Conservation (phyloP, 2,797 vertebrate genomes). For the Avahi laniger region DNA sequence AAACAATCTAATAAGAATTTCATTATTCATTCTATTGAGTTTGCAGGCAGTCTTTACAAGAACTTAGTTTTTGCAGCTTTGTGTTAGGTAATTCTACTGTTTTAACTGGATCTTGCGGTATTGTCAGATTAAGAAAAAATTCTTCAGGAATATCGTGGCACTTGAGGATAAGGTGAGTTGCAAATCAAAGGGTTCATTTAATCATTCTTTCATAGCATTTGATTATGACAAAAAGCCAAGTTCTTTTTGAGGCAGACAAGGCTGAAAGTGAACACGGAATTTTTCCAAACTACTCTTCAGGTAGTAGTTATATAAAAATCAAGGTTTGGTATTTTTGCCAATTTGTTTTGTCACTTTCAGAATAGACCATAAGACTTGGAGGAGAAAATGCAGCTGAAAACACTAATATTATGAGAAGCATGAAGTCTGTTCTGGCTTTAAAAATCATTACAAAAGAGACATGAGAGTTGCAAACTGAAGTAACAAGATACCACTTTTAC, state of each 20-base stretch:
- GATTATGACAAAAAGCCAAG: conserved; percentile 56
- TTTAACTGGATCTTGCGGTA: conserved; percentile 35
- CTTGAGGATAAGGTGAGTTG: conserved; percentile 57
- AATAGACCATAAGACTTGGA: conserved; percentile 31
- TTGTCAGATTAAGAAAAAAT: conserved; percentile 13
- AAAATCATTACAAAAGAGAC: conserved; percentile 54
- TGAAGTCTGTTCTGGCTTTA: conserved; percentile 46
- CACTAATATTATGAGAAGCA: conserved; percentile 25
- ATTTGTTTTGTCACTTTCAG: conserved; percentile 60
- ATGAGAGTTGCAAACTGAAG: conserved; percentile 40
- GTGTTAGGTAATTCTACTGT: conserved; percentile 51
- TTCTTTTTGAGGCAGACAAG: conserved; percentile 44
- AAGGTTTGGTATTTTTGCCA: conserved; percentile 52
- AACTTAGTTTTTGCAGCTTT: conserved; percentile 66
- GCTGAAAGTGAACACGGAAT: conserved; percentile 36
- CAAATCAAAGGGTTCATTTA: conserved; percentile 62
- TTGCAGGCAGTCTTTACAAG: conserved; percentile 54
- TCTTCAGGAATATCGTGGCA: conserved; percentile 35
- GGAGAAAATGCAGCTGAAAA: conserved; percentile 51
- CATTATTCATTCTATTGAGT: conserved; percentile 42
- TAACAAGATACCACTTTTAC: conserved; percentile 46
- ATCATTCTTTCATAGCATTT: conserved; percentile 54
- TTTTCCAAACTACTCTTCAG: conserved; percentile 42
- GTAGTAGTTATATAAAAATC: conserved; percentile 59
- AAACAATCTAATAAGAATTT: neutral